These are phyloP conservation scores for Macaria notata DNA, from an alignment of 2,888 invertebrate genomes.

Conservation along the genomic window DNA sequence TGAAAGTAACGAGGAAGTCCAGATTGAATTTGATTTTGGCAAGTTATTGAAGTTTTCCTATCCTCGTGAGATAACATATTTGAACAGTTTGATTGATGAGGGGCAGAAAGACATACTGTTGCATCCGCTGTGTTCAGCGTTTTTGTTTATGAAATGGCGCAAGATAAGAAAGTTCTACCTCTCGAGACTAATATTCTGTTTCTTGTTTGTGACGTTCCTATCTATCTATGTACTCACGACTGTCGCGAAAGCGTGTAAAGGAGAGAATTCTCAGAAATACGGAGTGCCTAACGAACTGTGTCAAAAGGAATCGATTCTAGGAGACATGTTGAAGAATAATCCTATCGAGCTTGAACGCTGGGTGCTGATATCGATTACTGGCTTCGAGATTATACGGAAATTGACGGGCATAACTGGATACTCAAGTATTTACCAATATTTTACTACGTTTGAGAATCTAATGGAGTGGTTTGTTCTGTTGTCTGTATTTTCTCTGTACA, in stretches of 20 bases:
- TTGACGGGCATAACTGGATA: constrained; percentile 91
- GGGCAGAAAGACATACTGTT: constrained; percentile 93
- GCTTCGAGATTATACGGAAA: constrained; percentile 90
- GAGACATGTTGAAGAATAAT: constrained; percentile 87
- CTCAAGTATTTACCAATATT: constrained; percentile 89
- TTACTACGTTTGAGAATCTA: constrained; percentile 91
- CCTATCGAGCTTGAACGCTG: constrained; percentile 92
- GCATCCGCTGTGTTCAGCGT: constrained; percentile 94
- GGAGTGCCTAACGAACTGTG: constrained; percentile 87
- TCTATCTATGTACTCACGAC: constrained; percentile 91
- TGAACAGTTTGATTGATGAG: constrained; percentile 93
- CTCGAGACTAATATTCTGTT: constrained; percentile 89
- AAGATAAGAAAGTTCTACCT: constrained; percentile 94
- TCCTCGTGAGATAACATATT: constrained; percentile 91
- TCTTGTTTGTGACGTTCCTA: constrained; percentile 89
- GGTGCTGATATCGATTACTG: constrained; percentile 88
- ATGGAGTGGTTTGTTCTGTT: constrained; percentile 94
- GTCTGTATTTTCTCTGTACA: constrained; percentile 91
- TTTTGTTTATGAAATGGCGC: constrained; percentile 94
- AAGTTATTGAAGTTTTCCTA: constrained; percentile 91
- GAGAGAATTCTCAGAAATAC: constrained; percentile 67
- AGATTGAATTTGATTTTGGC: constrained; percentile 91
- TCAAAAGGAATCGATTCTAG: constrained; percentile 87
- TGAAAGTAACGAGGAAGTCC: constrained; percentile 90
- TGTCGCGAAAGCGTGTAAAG: constrained; percentile 86